These are phyloP conservation scores for Drosophila meridiana DNA, from an alignment of 2,888 invertebrate genomes.

Conservation along the genomic window DNA sequence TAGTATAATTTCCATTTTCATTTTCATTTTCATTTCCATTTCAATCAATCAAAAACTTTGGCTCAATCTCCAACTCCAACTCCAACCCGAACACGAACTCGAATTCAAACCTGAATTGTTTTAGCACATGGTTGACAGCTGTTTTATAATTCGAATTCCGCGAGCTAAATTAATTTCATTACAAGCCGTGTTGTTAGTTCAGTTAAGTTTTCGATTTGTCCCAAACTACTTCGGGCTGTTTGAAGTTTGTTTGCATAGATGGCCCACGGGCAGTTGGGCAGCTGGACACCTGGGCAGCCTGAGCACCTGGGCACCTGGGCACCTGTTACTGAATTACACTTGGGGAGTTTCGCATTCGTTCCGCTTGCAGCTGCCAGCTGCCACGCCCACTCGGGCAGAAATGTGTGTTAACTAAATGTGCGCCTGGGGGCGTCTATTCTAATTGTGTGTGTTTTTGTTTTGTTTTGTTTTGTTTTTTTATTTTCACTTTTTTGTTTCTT, in stretches of 20 bases:
- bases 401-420: constrained; percentile 38
- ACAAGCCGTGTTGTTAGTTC: neutral
- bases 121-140: neutral
- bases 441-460: constrained; percentile 51
- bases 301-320: neutral
- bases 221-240: constrained; percentile 7
- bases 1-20: neutral
- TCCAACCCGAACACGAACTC: too few species aligned
- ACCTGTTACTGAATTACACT: constrained; percentile 20
- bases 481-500: constrained; percentile 5
- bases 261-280: constrained; percentile 24
- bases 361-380: neutral
- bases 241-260: constrained; percentile 25
- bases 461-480: constrained; percentile 31
- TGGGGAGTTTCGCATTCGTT: neutral
- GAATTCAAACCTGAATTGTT: neutral
- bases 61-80: neutral
- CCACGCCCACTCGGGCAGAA: constrained; percentile 8
- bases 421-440: constrained; percentile 46
- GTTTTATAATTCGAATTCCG: neutral
- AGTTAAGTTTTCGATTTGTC: constrained; percentile 13
- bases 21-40: neutral
- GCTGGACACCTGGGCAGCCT: neutral
- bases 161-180: neutral
- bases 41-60: neutral